Conservation (phyloP, 92 coral and sea anemone genomes). For the Zoanthus gigantus region DNA sequence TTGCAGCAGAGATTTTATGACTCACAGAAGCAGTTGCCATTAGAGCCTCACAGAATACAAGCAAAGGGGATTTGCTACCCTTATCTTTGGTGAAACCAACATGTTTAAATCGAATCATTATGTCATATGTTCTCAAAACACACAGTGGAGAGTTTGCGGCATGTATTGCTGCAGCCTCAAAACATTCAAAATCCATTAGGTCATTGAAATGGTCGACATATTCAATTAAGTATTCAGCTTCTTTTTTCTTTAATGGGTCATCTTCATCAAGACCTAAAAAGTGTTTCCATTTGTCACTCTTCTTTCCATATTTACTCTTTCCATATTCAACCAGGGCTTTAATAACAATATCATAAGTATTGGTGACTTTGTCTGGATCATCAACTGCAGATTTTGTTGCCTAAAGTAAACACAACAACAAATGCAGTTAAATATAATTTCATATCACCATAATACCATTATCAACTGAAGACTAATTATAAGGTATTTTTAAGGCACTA, state of each 20-base stretch:
- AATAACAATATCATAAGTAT: conserved; percentile 74
- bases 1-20: conserved; percentile 79
- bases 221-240: conserved; percentile 90
- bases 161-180: conserved; percentile 96
- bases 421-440: neutral
- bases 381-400: conserved; percentile 75
- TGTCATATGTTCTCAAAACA: conserved; percentile 91
- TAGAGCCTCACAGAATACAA: conserved; percentile 92
- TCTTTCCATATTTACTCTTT: conserved; percentile 77
- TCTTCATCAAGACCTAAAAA: conserved; percentile 93
- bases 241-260: conserved; percentile 98
- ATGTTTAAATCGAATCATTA: conserved; percentile 92
- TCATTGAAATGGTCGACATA: conserved; percentile 96
- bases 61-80: conserved; percentile 79
- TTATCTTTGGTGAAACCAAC: conserved; percentile 54
- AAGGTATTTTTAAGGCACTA: too few species aligned
- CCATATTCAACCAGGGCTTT: conserved; percentile 89
- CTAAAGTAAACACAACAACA: conserved; percentile 49
- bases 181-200: conserved; percentile 94
- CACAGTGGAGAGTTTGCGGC: conserved; percentile 98
- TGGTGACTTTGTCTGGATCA: conserved; percentile 75
- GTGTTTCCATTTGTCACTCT: conserved; percentile 78
- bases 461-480: too few species aligned
- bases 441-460: too few species aligned
- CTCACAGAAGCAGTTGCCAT: conserved; percentile 91